Evolutionary conservation across 2,113 vertebrate species (phyloP).

Genomic region (Microcebus jonahi): DNA sequence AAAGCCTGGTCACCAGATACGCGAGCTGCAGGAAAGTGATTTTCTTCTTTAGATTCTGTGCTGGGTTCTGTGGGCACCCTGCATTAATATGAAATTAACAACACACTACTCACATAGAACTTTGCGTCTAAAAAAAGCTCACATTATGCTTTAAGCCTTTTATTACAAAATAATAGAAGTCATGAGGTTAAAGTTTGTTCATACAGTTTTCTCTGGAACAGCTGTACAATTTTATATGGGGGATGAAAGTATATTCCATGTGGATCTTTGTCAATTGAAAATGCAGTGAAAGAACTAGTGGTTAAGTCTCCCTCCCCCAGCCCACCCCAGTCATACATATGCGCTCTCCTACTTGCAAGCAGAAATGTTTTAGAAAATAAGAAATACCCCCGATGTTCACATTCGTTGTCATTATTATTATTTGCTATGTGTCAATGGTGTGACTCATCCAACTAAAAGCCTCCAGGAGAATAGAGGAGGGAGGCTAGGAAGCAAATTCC

Average conservation of each 20-base stretch:
- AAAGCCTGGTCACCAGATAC: constrained; percentile 57
- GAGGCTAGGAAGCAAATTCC: constrained; percentile 27
- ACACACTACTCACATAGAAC: constrained; percentile 81
- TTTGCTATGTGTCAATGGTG: constrained; percentile 50
- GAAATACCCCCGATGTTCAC: constrained; percentile 9
- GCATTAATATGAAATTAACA: constrained; percentile 86
- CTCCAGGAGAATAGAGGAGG: constrained; percentile 16
- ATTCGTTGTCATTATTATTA: constrained; percentile 63
- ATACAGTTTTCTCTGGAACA: constrained; percentile 81
- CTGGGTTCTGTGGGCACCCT: constrained; percentile 80
- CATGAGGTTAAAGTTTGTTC: constrained; percentile 85
- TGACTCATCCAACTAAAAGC: constrained; percentile 59
- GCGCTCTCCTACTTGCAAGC: constrained; percentile 65
- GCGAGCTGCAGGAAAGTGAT: constrained; percentile 67
- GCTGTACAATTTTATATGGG: constrained; percentile 79
- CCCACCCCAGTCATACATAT: constrained; percentile 29
- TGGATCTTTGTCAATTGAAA: constrained; percentile 82
- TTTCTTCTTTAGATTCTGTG: constrained; percentile 78
- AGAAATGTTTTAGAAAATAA: constrained; percentile 47
- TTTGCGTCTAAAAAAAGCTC: constrained; percentile 85
- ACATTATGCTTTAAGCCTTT: constrained; percentile 86
- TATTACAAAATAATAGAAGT: constrained; percentile 86
- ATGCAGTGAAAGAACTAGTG: constrained; percentile 72
- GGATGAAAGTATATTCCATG: constrained; percentile 77
- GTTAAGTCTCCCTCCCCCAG: constrained; percentile 61